Evolutionary conservation across 1,140 invertebrate species (phyloP).

Genomic region (Solen grandis): DNA sequence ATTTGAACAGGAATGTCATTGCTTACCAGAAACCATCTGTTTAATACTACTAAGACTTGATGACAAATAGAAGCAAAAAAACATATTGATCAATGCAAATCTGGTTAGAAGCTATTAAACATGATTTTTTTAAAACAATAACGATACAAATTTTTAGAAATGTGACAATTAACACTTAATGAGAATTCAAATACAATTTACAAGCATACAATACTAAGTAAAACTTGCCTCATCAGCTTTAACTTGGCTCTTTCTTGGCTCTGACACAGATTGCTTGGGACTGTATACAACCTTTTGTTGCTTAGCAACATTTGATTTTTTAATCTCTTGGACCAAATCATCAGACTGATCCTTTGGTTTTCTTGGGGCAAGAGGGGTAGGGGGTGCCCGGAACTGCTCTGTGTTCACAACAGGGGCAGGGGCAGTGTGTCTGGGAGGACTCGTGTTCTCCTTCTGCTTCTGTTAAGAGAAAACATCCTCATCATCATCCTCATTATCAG

Average conservation of each 20-base stretch:
- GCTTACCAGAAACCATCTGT: too few species aligned
- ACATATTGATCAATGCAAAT: too few species aligned
- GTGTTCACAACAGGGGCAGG: conserved; percentile 65
- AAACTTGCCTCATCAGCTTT: conserved; percentile 25
- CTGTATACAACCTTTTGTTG: conserved; percentile 38
- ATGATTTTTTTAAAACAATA: too few species aligned
- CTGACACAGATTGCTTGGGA: neutral
- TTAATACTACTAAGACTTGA: too few species aligned
- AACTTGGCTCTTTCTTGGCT: conserved; percentile 17
- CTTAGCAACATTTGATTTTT: conserved; percentile 32
- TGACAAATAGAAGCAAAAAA: too few species aligned
- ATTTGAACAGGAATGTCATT: too few species aligned
- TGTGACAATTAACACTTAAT: too few species aligned
- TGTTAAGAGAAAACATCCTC: conserved; percentile 4
- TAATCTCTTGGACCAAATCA: conserved; percentile 10
- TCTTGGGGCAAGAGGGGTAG: conserved; percentile 63
- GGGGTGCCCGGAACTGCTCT: conserved; percentile 49
- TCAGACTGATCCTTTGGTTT: conserved; percentile 41
- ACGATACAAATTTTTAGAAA: too few species aligned
- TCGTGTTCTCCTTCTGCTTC: conserved; percentile 36
- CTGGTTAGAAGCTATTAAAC: too few species aligned
- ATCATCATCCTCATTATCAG: too few species aligned
- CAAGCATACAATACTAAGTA: too few species aligned
- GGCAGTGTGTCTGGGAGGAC: conserved; percentile 27
- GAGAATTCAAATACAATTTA: too few species aligned